Percentiles rank a stretch among this genome's conserved stretches.
Conservation (phyloP, 2,113 vertebrate genomes). For the Rhabdomys dilectus region DNA sequence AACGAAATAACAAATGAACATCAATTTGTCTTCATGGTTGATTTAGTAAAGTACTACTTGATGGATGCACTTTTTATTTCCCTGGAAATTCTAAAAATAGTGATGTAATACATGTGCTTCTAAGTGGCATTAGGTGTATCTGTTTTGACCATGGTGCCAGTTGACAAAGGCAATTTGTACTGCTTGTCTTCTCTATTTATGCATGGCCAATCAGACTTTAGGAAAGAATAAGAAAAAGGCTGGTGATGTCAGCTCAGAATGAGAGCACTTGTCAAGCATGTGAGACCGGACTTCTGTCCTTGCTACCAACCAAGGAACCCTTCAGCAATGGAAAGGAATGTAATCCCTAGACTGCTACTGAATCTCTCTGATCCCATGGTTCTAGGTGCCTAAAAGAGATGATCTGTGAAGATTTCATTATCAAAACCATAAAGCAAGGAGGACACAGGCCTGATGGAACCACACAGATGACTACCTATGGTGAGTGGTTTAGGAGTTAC, state of each 20-base stretch:
- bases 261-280: neutral
- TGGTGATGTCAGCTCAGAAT: neutral
- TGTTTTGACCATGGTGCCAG: neutral
- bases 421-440: neutral
- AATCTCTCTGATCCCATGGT: neutral
- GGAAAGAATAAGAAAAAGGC: neutral
- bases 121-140: neutral
- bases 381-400: neutral
- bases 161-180: neutral
- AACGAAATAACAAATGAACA: neutral
- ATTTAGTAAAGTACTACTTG: neutral
- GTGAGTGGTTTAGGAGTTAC: slow-evolving; percentile 78
- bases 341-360: neutral
- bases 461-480: neutral
- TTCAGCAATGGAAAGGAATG: neutral
- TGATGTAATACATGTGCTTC: neutral
- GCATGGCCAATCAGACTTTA: neutral
- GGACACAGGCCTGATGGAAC: neutral
- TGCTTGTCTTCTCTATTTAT: neutral
- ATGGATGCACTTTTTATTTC: neutral
- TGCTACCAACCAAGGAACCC: neutral
- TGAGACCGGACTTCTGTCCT: neutral
- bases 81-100: neutral
- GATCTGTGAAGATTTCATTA: slow-evolving; percentile 19
- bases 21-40: neutral